Evolutionary conservation across 23 tunicate genomes (phyloP).

Genomic region (Halocynthia roretzi): DNA sequence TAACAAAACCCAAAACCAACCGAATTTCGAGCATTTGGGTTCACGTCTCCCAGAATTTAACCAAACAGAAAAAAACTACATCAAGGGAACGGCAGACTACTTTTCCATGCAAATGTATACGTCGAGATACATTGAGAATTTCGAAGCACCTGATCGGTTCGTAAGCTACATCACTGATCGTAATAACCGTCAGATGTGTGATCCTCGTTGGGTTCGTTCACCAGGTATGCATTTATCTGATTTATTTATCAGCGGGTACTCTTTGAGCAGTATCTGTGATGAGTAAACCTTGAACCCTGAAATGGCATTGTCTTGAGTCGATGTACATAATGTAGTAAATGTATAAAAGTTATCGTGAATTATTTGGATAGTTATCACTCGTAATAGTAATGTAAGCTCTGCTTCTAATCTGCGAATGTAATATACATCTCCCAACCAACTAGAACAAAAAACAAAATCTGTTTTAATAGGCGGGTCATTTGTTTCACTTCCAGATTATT

Average conservation of each 20-base stretch:
- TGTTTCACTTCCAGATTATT: too few relatives aligned
- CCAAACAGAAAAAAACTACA: conserved; percentile 52
- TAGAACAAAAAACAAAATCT: not conserved
- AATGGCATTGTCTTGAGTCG: too few relatives aligned
- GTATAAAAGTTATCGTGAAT: too few relatives aligned
- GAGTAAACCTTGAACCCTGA: too few relatives aligned
- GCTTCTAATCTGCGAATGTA: too few relatives aligned
- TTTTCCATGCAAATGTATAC: conserved; percentile 92
- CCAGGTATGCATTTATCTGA: conserved; percentile 37
- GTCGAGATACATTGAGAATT: conserved; percentile 25
- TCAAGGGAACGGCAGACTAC: conserved; percentile 79
- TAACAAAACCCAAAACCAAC: conserved; percentile 64
- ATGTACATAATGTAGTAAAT: too few relatives aligned
- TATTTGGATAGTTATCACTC: too few relatives aligned
- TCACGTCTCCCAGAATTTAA: conserved; percentile 87
- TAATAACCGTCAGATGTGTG: conserved; percentile 48
- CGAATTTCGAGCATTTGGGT: conserved; percentile 28
- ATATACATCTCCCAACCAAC: not conserved
- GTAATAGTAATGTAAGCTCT: too few relatives aligned
- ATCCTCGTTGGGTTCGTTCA: conserved; percentile 68
- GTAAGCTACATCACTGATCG: conserved; percentile 38
- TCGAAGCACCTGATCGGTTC: conserved; percentile 19
- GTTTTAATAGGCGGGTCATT: not conserved
- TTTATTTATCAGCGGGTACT: too few relatives aligned
- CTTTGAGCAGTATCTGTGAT: too few relatives aligned